A percentile compares a stretch with the other conserved stretches of the same genome.
Conservation (phyloP, 2,113 vertebrate genomes). For the Tragelaphus scriptus region DNA sequence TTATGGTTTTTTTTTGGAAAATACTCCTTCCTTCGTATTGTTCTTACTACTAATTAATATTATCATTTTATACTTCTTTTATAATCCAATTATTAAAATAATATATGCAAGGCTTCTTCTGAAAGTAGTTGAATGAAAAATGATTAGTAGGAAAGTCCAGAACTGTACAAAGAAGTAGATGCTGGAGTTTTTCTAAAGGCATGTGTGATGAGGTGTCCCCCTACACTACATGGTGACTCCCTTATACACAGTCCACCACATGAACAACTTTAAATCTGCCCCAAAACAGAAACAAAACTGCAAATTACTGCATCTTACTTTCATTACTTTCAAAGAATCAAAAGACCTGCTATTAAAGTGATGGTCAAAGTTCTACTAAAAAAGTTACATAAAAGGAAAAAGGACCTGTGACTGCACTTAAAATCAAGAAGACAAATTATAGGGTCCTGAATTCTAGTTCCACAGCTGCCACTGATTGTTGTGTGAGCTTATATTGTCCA, state of each 20-base stretch:
- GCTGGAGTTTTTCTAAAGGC: background rate
- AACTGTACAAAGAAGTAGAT: background rate
- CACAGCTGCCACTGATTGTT: background rate
- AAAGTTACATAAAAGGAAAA: background rate
- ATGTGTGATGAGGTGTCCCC: accelerated
- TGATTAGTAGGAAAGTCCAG: background rate
- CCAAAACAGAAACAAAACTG: background rate
- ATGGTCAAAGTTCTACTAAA: background rate
- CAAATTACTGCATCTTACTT: background rate
- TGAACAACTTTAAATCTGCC: background rate
- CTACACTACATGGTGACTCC: background rate
- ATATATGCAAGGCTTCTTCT: background rate
- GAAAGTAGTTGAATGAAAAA: background rate
- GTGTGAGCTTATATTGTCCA: background rate
- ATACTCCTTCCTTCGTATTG: background rate
- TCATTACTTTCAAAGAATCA: background rate
- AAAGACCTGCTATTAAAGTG: background rate
- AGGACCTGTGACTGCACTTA: background rate
- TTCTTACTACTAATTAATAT: background rate
- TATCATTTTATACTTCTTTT: background rate
- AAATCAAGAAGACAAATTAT: background rate
- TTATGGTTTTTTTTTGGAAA: background rate
- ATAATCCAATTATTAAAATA: background rate
- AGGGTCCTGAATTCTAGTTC: background rate
- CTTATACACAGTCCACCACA: background rate